phyloP scores from a whole-genome alignment of 2,888 invertebrate species.

The Podabrus alpinus region DNA sequence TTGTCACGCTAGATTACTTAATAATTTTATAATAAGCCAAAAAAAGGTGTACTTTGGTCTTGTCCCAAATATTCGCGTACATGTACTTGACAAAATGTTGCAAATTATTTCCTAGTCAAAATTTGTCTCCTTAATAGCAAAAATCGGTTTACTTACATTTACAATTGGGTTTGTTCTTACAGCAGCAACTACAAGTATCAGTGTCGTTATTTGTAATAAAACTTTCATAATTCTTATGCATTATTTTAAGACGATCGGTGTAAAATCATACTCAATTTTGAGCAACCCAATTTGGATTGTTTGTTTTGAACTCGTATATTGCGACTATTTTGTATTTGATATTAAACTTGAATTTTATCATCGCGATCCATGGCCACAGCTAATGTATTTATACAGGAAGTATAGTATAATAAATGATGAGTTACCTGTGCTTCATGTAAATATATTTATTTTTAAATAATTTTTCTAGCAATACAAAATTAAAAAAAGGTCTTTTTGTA shows the following conservation, averaged over 20 bases:
- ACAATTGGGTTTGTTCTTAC: constrained; percentile 9
- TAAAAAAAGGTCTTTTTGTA: background rate
- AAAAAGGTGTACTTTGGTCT: background rate
- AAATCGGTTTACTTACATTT: constrained; percentile 15
- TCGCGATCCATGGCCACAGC: constrained; percentile 12
- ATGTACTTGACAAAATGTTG: background rate
- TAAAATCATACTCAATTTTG: background rate
- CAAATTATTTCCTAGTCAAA: background rate
- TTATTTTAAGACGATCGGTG: background rate
- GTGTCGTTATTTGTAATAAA: background rate
- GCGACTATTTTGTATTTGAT: background rate
- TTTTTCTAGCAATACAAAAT: background rate
- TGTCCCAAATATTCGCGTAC: background rate
- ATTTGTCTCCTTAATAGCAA: background rate
- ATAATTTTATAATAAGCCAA: background rate
- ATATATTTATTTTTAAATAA: background rate
- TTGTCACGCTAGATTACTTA: background rate
- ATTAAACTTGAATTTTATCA: constrained; percentile 21
- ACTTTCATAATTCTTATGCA: background rate
- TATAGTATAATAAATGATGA: background rate
- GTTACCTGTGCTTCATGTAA: background rate
- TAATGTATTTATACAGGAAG: constrained; percentile 25
- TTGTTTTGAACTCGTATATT: background rate
- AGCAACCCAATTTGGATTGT: background rate
- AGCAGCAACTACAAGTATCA: background rate